phyloP scores from a whole-genome alignment of 2,113 vertebrate species.

The Galemys pyrenaicus region DNA sequence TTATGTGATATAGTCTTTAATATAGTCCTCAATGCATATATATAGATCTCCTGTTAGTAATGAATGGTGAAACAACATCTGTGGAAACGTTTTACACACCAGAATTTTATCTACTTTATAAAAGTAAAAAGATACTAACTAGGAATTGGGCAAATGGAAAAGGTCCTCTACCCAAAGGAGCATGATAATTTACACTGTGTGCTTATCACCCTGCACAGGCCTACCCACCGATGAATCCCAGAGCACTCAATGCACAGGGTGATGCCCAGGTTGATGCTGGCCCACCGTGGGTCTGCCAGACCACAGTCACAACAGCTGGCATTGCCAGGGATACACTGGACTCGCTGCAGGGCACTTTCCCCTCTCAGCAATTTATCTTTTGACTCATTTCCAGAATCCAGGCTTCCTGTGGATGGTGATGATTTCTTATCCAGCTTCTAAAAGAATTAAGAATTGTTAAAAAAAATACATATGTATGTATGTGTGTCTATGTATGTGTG shows the following conservation, averaged over 20 bases:
- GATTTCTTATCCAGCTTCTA: slow-evolving; percentile 95
- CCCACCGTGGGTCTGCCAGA: slow-evolving; percentile 95
- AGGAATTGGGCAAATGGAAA: background rate
- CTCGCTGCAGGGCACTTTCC: slow-evolving; percentile 94
- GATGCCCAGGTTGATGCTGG: slow-evolving; percentile 98
- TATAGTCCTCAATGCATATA: background rate
- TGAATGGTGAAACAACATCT: background rate
- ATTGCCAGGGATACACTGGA: slow-evolving; percentile 94
- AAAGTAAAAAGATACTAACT: background rate
- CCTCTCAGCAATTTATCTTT: slow-evolving; percentile 94
- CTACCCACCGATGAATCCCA: slow-evolving; percentile 95
- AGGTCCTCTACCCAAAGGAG: background rate
- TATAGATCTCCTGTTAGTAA: background rate
- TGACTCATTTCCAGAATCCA: slow-evolving; percentile 92
- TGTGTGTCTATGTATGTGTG: background rate
- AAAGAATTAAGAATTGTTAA: slow-evolving; percentile 35
- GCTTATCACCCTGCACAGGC: background rate
- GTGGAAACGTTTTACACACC: slow-evolving; percentile 1
- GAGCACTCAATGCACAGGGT: slow-evolving; percentile 98
- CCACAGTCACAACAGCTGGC: slow-evolving; percentile 95
- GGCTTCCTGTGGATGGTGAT: slow-evolving; percentile 92
- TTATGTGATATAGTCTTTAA: background rate
- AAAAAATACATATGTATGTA: no score
- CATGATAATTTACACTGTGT: background rate
- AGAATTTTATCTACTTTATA: slow-evolving; percentile 21